Base-by-base conservation (phyloP, 2,113 vertebrate genomes). In the Cepphus grylle region DNA sequence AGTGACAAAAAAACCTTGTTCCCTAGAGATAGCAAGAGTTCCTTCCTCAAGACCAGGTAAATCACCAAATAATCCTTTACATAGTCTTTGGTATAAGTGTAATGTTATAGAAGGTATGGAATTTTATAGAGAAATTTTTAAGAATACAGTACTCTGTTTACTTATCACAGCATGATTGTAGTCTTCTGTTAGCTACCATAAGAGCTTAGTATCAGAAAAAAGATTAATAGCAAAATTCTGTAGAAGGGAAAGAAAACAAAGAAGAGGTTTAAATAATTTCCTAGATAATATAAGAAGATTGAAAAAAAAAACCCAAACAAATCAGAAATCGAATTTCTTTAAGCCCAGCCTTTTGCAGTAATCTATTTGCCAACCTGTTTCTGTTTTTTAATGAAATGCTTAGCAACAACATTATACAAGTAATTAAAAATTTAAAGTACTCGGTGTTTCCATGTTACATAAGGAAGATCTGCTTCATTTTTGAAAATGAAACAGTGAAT, bases 1-100 rank as follows among this genome's bases (percentile, higher is more conserved):
- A 47, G 99, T 99, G 93, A 99, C 99, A 36, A 99, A 99, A 97
- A 99, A 99, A 82, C 99, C 99, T 77, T 99, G 99, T 96, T 99
- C 99, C 12, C 98, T 99, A 73, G 99, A 99, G 94, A 99, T 99
- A 93, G 98, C 97, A 93, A 98, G 98, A 79, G 96, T 98, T 97
- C 97, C 97, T 79, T 98, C 98, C 92, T 98, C 98, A 56, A 98
- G 98, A 97, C 98, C 98, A 94, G 99, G 99, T 99, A 98, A 98
- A 98, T 79, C 25, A 55, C 52, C 30, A 55, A 79, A 76, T 84
- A 63, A 67, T 90, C 8, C 22, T 92, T 90, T 74, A 65, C 34
- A 21, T 43, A 65, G 55, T 66, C 71, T 59, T 38, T 73, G 69
- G 5, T 80, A 15, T 77, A 82, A 79, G 5, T 50, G 20, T 52